Percentiles rank a stretch among this genome's conserved stretches.
phyloP scores from a whole-genome alignment of 2,113 vertebrate species.

The Baryphthengus martii region DNA sequence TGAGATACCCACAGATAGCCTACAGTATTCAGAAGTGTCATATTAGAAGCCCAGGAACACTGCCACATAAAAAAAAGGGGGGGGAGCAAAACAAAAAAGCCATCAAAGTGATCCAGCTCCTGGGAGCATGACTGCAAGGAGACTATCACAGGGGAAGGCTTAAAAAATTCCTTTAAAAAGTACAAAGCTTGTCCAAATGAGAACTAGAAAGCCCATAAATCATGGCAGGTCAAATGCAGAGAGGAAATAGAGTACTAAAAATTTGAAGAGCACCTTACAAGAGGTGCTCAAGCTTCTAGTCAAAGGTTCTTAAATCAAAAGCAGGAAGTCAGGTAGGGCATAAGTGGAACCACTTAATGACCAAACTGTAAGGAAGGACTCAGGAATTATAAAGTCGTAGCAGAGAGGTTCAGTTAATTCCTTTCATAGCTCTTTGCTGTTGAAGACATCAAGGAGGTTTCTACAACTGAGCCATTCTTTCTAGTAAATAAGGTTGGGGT shows the following conservation, averaged over 20 bases:
- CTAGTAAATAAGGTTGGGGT: neutral
- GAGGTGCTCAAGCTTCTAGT: neutral
- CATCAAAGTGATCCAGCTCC: neutral
- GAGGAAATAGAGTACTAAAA: neutral
- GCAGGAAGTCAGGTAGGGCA: neutral
- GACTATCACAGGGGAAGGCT: neutral
- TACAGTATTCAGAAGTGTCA: neutral
- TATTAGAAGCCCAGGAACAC: neutral
- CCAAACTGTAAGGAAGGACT: constrained; percentile 25
- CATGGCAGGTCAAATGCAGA: neutral
- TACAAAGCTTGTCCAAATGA: neutral
- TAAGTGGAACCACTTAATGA: neutral
- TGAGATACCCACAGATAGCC: neutral
- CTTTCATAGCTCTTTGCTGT: neutral
- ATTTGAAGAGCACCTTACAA: neutral
- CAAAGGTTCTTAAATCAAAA: constrained; percentile 43
- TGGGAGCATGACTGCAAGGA: neutral
- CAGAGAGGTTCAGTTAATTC: neutral
- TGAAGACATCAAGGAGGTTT: neutral
- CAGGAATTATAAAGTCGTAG: neutral
- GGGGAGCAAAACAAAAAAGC: neutral
- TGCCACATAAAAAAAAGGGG: neutral
- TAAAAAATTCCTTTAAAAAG: neutral
- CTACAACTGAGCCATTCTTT: neutral
- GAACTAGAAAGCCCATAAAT: neutral